phyloP scores from a whole-genome alignment of 2,113 vertebrate species.

The Pelecanoides urinatrix region DNA sequence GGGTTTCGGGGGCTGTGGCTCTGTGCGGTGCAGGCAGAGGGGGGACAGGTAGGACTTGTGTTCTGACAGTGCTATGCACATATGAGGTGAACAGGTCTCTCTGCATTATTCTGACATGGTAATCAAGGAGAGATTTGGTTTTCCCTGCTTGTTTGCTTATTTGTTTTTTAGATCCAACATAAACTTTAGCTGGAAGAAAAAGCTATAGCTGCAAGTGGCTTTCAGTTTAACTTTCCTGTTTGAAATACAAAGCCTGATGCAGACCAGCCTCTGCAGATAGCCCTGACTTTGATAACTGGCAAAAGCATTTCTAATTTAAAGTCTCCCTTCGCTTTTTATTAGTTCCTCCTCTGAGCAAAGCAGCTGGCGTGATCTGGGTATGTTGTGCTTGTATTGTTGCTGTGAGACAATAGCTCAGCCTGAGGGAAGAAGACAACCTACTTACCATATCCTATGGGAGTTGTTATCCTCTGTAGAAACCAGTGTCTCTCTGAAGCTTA shows the following conservation, averaged over 20 bases:
- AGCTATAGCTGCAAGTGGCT: background rate
- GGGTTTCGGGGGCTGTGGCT: background rate
- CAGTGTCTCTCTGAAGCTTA: background rate
- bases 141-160: background rate
- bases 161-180: background rate
- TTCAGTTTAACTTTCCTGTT: background rate
- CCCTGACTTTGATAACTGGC: background rate
- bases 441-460: background rate
- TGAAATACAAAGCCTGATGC: background rate
- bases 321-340: background rate
- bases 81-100: background rate
- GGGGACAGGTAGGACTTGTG: background rate
- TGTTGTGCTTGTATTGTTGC: background rate
- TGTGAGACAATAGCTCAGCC: constrained; percentile 13
- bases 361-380: background rate
- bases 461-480: background rate
- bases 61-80: background rate
- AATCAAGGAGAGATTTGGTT: background rate
- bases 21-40: background rate
- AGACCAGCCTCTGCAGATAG: background rate
- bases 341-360: background rate
- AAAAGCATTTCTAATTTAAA: background rate
- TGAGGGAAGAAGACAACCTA: constrained; percentile 10
- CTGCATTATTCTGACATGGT: background rate
- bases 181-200: background rate